phyloP scores from a whole-genome alignment of 37 sponge, comb jelly and placozoan genomes.

The Aplysina aerophoba region DNA sequence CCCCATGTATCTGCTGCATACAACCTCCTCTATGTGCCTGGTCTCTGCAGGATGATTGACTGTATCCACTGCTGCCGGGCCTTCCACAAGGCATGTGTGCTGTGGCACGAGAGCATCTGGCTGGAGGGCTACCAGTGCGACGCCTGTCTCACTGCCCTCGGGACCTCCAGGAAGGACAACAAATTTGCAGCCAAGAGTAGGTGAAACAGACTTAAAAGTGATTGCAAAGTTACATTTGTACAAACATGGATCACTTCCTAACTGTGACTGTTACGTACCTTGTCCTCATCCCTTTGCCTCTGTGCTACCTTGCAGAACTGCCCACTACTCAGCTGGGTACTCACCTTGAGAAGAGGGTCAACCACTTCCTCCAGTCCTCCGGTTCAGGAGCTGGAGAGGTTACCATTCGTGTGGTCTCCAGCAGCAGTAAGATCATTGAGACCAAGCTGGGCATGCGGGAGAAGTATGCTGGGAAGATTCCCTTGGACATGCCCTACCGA shows the following conservation, averaged over 20 bases:
- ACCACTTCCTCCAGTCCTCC: conserved; percentile 40
- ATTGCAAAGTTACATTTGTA: background rate
- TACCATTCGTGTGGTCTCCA: conserved; percentile 88
- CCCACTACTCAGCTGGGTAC: conserved; percentile 74
- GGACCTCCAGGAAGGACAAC: conserved; percentile 56
- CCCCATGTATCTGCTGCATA: background rate
- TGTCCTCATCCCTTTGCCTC: too few species aligned
- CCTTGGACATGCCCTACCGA: conserved; percentile 83
- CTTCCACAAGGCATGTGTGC: conserved; percentile 92
- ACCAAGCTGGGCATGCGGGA: conserved; percentile 75
- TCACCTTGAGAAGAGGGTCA: conserved; percentile 89
- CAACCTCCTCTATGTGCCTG: background rate
- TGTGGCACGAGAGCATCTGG: conserved; percentile 81
- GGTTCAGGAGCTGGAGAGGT: conserved; percentile 65
- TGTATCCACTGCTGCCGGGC: conserved; percentile 89
- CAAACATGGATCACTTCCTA: background rate
- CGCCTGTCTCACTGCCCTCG: conserved; percentile 52
- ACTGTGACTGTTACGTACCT: too few species aligned
- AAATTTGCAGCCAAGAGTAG: conserved; percentile 77
- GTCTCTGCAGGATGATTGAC: conserved; percentile 69
- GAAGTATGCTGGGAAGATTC: conserved; percentile 61
- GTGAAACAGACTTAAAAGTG: background rate
- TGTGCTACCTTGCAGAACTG: conserved; percentile 54
- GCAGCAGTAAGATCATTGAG: conserved; percentile 87
- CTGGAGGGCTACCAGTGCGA: conserved; percentile 80